These are phyloP conservation scores for Puffinus mauretanicus DNA, from an alignment of 2,113 vertebrate genomes.

Conservation along the genomic window DNA sequence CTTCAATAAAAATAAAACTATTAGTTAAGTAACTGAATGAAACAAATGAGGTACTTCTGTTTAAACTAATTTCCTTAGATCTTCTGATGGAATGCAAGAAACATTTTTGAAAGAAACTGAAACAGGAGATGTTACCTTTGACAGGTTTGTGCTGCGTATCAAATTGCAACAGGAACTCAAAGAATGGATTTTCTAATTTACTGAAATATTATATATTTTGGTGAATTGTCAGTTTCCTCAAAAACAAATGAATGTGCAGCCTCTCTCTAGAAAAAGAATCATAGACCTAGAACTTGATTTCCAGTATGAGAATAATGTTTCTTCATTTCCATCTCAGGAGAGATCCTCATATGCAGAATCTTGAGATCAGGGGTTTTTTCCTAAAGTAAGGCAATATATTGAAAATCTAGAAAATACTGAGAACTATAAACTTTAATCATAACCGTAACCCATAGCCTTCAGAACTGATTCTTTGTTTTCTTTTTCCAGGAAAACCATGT, in stretches of 20 bases:
- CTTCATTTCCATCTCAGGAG: not conserved
- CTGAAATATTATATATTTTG: not conserved
- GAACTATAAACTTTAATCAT: not conserved
- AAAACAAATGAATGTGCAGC: not conserved
- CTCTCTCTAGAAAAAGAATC: not conserved
- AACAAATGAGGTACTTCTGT: not conserved
- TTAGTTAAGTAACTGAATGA: not conserved
- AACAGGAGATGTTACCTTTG: not conserved
- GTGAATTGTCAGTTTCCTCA: constrained; percentile 1
- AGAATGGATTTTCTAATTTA: not conserved
- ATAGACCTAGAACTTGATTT: not conserved
- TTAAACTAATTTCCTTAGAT: not conserved
- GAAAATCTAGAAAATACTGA: not conserved
- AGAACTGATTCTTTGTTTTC: not conserved
- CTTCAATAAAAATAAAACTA: not conserved
- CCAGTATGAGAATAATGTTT: not conserved
- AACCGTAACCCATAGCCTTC: not conserved
- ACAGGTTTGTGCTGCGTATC: not conserved
- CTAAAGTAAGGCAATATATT: not conserved
- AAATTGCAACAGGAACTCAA: not conserved
- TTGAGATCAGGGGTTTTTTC: not conserved
- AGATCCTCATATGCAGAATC: not conserved
- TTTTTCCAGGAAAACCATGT: not conserved
- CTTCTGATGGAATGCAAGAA: not conserved
- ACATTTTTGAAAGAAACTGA: not conserved